Percentiles rank a stretch among this genome's conserved stretches.
phyloP scores from a whole-genome alignment of 2,888 invertebrate genomes.

The Myopa testacea region DNA sequence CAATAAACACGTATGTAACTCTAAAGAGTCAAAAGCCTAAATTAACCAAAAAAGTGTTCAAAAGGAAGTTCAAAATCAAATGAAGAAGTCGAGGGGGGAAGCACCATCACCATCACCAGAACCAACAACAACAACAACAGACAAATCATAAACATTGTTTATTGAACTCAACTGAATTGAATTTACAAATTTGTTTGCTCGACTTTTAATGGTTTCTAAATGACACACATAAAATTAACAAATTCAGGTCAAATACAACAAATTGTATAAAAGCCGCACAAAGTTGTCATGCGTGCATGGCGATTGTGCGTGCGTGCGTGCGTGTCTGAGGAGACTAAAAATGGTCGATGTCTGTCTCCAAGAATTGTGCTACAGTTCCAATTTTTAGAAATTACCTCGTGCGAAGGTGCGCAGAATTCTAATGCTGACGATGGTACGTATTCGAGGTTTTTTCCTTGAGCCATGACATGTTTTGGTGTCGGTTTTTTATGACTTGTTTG shows the following conservation, averaged over 20 bases:
- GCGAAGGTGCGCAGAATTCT: slow-evolving; percentile 14
- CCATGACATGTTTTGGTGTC: no score
- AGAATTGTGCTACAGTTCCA: slow-evolving; percentile 12
- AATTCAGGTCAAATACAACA: background rate
- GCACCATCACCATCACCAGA: no score
- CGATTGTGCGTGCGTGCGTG: background rate
- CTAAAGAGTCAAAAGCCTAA: background rate
- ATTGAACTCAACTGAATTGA: background rate
- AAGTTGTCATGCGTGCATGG: background rate
- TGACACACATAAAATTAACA: slow-evolving; percentile 1
- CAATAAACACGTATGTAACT: background rate
- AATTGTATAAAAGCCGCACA: background rate
- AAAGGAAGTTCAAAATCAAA: no score
- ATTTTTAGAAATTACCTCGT: slow-evolving; percentile 1
- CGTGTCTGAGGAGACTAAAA: background rate
- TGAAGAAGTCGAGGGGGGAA: no score
- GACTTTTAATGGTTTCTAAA: background rate
- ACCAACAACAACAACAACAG: no score
- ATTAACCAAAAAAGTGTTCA: no score
- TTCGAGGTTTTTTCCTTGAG: background rate
- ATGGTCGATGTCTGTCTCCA: no score
- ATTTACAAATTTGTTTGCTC: no score
- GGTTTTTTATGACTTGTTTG: background rate
- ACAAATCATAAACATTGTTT: background rate
- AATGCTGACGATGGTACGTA: background rate